A percentile compares a stretch with the other conserved stretches of the same genome.
phyloP scores from a whole-genome alignment of 2,113 vertebrate species.

The Vulpes vulpes region DNA sequence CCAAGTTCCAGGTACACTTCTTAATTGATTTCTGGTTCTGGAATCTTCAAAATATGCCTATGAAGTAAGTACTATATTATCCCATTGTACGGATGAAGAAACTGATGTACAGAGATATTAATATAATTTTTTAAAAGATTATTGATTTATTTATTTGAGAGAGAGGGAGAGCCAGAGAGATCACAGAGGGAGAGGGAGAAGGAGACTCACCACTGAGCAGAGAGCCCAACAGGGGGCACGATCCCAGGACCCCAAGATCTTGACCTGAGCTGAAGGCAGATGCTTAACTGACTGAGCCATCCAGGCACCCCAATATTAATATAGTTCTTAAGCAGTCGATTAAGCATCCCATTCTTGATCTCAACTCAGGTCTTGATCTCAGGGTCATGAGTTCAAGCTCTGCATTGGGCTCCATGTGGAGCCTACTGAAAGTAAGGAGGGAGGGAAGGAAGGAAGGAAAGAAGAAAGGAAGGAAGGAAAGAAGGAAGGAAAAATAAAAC shows the following conservation, averaged over 20 bases:
- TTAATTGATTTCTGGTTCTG: background rate
- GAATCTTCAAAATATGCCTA: background rate
- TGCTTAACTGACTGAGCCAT: no score
- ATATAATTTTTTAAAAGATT: no score
- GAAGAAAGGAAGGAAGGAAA: no score
- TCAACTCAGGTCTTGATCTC: background rate
- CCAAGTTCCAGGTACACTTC: background rate
- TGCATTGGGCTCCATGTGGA: background rate
- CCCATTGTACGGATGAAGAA: slow-evolving; percentile 17
- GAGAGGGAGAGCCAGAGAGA: no score
- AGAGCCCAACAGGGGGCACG: no score
- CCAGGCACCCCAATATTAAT: no score
- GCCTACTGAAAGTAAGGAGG: background rate
- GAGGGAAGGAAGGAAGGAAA: background rate
- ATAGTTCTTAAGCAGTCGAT: background rate
- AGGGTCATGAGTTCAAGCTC: background rate
- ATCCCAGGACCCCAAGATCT: no score
- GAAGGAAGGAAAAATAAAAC: background rate
- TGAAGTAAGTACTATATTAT: background rate
- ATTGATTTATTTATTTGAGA: no score
- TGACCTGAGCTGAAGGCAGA: no score
- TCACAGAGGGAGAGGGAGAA: no score
- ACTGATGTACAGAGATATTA: background rate
- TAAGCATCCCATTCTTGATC: background rate
- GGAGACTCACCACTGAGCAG: no score